Percentiles rank a stretch among this genome's conserved stretches.
phyloP scores from a whole-genome alignment of 2,113 vertebrate genomes.

The Ciconia boyciana region DNA sequence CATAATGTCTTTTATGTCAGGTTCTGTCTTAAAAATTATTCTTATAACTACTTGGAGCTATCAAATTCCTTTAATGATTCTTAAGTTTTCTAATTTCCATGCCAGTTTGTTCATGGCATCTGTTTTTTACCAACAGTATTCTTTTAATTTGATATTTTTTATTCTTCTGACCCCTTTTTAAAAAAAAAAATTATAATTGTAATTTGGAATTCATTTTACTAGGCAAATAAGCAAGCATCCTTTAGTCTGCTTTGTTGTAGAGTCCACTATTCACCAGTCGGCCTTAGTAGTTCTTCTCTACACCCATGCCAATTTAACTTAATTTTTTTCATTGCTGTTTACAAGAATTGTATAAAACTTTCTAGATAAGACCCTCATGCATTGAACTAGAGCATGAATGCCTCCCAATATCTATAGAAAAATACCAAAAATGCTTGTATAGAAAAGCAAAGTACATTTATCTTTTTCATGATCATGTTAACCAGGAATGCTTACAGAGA shows the following conservation, averaged over 20 bases:
- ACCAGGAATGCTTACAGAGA: background rate
- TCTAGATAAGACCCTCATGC: background rate
- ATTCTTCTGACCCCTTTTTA: background rate
- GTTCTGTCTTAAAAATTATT: conserved; percentile 16
- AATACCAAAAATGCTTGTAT: background rate
- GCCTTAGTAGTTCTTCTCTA: background rate
- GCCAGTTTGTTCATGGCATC: background rate
- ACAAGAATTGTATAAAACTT: background rate
- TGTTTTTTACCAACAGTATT: background rate
- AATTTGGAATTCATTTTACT: background rate
- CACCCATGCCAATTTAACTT: background rate
- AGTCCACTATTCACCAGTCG: background rate
- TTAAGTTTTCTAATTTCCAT: conserved; percentile 35
- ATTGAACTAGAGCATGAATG: background rate
- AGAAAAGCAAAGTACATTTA: background rate
- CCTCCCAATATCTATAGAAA: background rate
- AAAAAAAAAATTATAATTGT: background rate
- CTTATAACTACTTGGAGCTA: conserved; percentile 15
- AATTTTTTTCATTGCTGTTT: background rate
- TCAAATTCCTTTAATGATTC: conserved; percentile 26
- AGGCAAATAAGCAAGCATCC: background rate
- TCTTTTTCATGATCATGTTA: background rate
- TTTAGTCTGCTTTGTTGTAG: background rate
- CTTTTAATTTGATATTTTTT: conserved; percentile 2
- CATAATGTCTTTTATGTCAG: conserved; percentile 24